These are phyloP conservation scores for Cinclus cinclus DNA, from an alignment of 2,113 vertebrate species.

Conservation along the genomic window DNA sequence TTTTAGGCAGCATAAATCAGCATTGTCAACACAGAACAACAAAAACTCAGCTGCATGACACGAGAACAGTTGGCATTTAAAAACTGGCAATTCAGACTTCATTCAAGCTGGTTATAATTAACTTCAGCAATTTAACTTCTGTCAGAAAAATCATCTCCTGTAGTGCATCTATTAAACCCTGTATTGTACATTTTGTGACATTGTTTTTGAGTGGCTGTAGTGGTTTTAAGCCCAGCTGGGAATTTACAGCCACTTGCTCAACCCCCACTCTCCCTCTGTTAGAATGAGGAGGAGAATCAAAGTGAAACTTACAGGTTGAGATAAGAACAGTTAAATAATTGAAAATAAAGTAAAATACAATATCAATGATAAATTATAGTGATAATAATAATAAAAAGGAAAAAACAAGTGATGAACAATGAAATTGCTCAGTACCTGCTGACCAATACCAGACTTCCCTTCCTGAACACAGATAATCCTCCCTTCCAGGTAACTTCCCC, in stretches of 20 bases:
- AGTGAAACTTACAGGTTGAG: neutral
- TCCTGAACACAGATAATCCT: neutral
- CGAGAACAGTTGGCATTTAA: neutral
- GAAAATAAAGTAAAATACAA: neutral
- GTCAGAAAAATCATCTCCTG: neutral
- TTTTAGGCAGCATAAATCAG: neutral
- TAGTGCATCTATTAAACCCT: neutral
- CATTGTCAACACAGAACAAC: neutral
- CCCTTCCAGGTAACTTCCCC: neutral
- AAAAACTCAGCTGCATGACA: neutral
- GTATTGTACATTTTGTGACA: neutral
- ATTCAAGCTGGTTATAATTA: neutral
- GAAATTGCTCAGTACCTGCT: neutral
- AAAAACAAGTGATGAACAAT: neutral
- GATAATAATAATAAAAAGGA: neutral
- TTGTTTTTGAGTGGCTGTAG: neutral
- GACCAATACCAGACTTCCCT: neutral
- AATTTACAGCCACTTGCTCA: neutral
- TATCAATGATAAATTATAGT: neutral
- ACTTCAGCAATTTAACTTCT: neutral
- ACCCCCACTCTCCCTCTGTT: neutral
- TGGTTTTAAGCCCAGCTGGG: neutral
- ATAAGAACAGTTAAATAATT: neutral
- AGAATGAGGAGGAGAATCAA: neutral
- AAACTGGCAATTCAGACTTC: neutral